Evolutionary conservation across 2,888 invertebrate genomes (phyloP), one percentile per base, ranked within the genome.

Genomic region (Oegoconia quadripuncta): DNA sequence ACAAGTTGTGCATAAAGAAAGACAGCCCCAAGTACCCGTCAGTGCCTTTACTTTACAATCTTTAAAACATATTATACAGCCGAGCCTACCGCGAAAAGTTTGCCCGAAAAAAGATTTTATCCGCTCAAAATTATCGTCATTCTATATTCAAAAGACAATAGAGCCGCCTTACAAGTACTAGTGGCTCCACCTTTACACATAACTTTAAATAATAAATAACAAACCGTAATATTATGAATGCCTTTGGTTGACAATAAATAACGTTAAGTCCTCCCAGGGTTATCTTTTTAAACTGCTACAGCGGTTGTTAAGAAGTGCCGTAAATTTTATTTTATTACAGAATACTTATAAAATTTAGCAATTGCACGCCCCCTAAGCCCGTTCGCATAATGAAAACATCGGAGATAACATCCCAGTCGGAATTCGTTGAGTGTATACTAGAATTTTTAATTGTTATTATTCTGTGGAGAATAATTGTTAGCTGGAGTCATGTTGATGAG

Each of bases 321-420:
- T 76, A 74, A 75, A 76, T 74, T 74, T 64, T 57, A 68, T 72
- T 70, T 72, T 75, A 74, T 68, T 67, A 64, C 69, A 59, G 59
- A 59, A 62, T 60, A 68, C 64, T 44, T 49, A 37, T 46, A 46
- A 72, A 68, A 71, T 68, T 65, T 64, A 56, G 64, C 68, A 65
- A 64, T 70, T 61, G 64, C 55, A 62, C 57, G 51, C 47, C 36
- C 37, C 27, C 32, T 26, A 36, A 44, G 48, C 42, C 32, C 38
- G 22, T 13, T 16, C 34, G 46, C 27, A 42, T 54, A 62, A 61
- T 60, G 56, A 61, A 63, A 59, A 61, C 59, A 64, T 54, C 26
- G 48, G 48, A 58, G 55, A 59, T 59, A 59, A 48, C 44, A 47
- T 42, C 34, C 32, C 34, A n/a, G 54, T 60, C 59, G 49, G 62